Percentiles rank a stretch among this genome's conserved stretches.
Evolutionary conservation across 2,888 invertebrate genomes (phyloP).

Genomic region (Aleiodes leptofemur): DNA sequence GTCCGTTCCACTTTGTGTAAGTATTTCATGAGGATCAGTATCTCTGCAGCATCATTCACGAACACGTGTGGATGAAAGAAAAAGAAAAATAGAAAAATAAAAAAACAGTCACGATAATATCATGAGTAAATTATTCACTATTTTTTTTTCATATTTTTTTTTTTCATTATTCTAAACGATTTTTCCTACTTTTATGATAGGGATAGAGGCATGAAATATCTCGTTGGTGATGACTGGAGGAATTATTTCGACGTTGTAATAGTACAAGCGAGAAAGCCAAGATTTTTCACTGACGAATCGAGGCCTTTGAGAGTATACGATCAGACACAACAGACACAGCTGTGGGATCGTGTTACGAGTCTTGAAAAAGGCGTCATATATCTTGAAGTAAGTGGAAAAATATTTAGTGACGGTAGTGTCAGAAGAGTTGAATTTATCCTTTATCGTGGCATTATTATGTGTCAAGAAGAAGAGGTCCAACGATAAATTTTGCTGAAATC

Average conservation of each 20-base stretch:
- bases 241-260: slow-evolving; percentile 95
- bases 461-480: too few species aligned
- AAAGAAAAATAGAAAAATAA: not conserved
- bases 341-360: slow-evolving; percentile 93
- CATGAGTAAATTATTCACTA: slow-evolving; percentile 5
- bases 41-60: slow-evolving; percentile 4
- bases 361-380: slow-evolving; percentile 93
- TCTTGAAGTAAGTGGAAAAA: slow-evolving; percentile 83
- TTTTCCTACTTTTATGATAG: slow-evolving; percentile 75
- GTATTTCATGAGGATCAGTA: slow-evolving; percentile 67
- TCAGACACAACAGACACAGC: slow-evolving; percentile 85
- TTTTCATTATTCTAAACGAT: slow-evolving; percentile 36
- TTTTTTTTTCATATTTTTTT: slow-evolving; percentile 10
- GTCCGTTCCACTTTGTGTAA: slow-evolving; percentile 97
- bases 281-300: slow-evolving; percentile 95
- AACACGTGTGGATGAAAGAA: not conserved
- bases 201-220: slow-evolving; percentile 92
- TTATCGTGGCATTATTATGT: too few species aligned
- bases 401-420: not conserved
- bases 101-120: slow-evolving; percentile 13
- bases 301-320: slow-evolving; percentile 94
- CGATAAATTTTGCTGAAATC: too few species aligned
- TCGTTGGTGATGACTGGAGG: slow-evolving; percentile 93
- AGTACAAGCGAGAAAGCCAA: slow-evolving; percentile 96
- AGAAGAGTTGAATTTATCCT: too few species aligned